Base-by-base conservation (phyloP, 2,888 invertebrate species). In the Flexamia atlantica region DNA sequence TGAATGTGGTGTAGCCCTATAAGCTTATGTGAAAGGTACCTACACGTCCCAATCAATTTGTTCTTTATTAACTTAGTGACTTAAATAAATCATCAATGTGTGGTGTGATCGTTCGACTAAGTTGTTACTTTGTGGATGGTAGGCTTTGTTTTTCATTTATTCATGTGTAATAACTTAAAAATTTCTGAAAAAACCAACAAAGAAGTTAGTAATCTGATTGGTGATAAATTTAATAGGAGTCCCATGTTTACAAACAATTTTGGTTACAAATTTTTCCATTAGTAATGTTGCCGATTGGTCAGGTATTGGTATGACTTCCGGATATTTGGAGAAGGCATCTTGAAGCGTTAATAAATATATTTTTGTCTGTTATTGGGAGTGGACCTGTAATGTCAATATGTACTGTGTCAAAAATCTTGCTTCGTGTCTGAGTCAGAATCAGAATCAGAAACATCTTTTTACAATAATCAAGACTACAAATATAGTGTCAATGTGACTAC, bases 201-300 rank as follows among this genome's bases (percentile, higher is more conserved):
- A 88, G 84, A 90, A 90, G 81, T 90, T 87, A 12, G 88, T 87
- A 0, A 89, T 90, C 87, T 89, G 89, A 84, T 91, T 90, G 0
- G 90, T 88, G 0, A 90, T 81, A 36, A 90, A 87, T 4, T 80
- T 81, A 86, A 89, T 88, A 0, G 90, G 89, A 10, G 89, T 88
- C 12, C 90, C 89, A 84, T 89, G 89, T 85, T 72, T 85, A 1
- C 88, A 79, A 3, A 88, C 74, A 5, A 88, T 89, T 60, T 89
- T 88, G 50, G 89, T 87, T 10, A 88, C 64, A 5, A 90, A 84
- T 42, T 84, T 64, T 12, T 87, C 85, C 5, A 89, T 89, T 25
- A 90, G 87, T 0, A 88, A 89, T 86, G 85, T 76, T 1, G 89
- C 87, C 83, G 88, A 88, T 30, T 88, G 88, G 87, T 89, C 89